Evolutionary conservation across 1,140 invertebrate genomes (phyloP).

Genomic region (Brachionus sp.): DNA sequence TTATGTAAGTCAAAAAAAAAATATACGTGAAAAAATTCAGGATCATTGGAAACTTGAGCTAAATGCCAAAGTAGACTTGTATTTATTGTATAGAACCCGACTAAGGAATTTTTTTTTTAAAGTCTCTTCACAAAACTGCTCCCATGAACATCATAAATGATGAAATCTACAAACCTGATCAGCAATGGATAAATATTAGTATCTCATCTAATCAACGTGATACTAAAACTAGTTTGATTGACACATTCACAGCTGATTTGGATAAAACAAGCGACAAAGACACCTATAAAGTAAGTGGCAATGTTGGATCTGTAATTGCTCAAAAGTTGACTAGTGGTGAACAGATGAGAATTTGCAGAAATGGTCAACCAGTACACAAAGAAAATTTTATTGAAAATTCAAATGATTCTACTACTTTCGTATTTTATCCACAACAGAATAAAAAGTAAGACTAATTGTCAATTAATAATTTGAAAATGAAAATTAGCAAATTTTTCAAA

Average conservation of each 20-base stretch:
- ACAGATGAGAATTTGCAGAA: constrained; percentile 17
- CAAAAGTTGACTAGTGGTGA: constrained; percentile 2
- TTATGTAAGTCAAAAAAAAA: constrained; percentile 21
- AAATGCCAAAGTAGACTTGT: background rate
- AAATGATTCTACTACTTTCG: background rate
- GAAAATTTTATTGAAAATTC: background rate
- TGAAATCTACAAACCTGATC: background rate
- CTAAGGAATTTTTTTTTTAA: background rate
- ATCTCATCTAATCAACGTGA: background rate
- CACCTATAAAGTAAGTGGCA: background rate
- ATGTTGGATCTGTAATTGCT: background rate
- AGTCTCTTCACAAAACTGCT: background rate
- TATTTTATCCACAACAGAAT: background rate
- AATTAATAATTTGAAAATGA: background rate
- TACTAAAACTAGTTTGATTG: constrained; percentile 11
- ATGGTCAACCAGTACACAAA: constrained; percentile 10
- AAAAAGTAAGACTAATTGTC: background rate
- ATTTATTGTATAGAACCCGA: background rate
- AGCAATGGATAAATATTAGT: constrained; percentile 24
- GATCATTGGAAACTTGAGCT: constrained; percentile 31
- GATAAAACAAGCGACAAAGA: background rate
- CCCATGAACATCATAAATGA: background rate
- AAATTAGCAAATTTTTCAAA: background rate
- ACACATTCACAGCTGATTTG: constrained; percentile 3
- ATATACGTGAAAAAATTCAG: constrained; percentile 10